Conservation (phyloP, 2,888 invertebrate species). For the Alloscopus bannaensis region DNA sequence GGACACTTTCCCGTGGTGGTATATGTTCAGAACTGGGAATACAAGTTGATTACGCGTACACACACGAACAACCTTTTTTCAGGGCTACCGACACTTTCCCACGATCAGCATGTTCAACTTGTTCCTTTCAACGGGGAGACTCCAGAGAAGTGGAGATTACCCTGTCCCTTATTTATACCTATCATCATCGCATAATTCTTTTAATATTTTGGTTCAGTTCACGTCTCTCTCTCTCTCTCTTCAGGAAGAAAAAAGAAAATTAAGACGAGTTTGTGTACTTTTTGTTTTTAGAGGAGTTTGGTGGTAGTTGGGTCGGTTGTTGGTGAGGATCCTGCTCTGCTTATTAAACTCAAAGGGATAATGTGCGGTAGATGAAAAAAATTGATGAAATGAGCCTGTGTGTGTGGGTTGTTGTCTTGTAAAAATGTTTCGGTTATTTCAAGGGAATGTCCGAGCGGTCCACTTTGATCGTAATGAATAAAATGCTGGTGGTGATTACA, state of each 20-base stretch:
- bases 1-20: background rate
- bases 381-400: conserved; percentile 2
- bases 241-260: conserved; percentile 6
- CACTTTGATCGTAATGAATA: conserved; percentile 3
- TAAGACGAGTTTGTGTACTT: too few relatives aligned
- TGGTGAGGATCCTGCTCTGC: conserved; percentile 31
- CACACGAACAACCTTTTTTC: background rate
- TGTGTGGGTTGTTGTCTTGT: background rate
- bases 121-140: background rate
- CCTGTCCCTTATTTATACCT: background rate
- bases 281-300: conserved; percentile 4
- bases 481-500: conserved; percentile 1
- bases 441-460: background rate
- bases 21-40: background rate
- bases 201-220: conserved; percentile 4
- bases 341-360: conserved; percentile 36
- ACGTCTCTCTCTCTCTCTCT: too few relatives aligned
- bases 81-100: conserved; percentile 43
- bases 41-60: background rate
- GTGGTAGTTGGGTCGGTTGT: conserved; percentile 26
- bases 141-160: background rate
- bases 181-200: conserved; percentile 12
- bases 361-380: background rate
- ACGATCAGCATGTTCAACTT: conserved; percentile 32
- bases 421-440: background rate